Evolutionary conservation across 2,888 invertebrate species (phyloP).

Genomic region (Catocala nupta): DNA sequence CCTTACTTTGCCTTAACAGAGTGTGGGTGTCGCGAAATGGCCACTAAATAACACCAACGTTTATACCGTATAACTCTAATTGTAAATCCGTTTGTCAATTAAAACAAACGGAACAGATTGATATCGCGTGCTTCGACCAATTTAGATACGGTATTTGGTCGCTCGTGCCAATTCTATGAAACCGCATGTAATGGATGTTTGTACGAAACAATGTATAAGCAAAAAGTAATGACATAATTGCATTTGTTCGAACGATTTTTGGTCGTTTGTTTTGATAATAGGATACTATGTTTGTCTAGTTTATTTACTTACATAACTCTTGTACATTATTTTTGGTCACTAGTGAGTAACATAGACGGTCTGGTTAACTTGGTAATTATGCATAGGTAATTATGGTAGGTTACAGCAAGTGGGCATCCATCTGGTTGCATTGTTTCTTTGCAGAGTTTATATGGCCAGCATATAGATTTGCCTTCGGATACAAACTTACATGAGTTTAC

Average conservation of each 20-base stretch:
- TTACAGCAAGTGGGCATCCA: no score
- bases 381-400: no score
- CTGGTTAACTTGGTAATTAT: no score
- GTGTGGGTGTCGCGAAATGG: conserved; percentile 61
- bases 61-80: conserved; percentile 54
- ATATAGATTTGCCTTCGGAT: no score
- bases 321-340: no score
- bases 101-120: conserved; percentile 64
- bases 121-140: conserved; percentile 52
- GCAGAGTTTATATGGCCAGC: no score
- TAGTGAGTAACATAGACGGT: no score
- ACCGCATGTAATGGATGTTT: conserved; percentile 31
- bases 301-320: no score
- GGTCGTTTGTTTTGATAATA: conserved; percentile 10
- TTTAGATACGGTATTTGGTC: conserved; percentile 41
- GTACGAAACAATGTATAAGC: conserved; percentile 15
- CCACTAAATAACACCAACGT: conserved; percentile 47
- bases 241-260: conserved; percentile 21
- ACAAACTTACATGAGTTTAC: no score
- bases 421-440: no score
- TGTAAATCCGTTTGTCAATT: conserved; percentile 62
- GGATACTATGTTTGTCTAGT: conserved; percentile 1
- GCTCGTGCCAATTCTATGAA: conserved; percentile 58
- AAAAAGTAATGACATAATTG: conserved; percentile 48
- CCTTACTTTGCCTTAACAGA: conserved; percentile 41